These are phyloP conservation scores for Abramis brama DNA, from an alignment of 2,113 vertebrate species.

Conservation along the genomic window DNA sequence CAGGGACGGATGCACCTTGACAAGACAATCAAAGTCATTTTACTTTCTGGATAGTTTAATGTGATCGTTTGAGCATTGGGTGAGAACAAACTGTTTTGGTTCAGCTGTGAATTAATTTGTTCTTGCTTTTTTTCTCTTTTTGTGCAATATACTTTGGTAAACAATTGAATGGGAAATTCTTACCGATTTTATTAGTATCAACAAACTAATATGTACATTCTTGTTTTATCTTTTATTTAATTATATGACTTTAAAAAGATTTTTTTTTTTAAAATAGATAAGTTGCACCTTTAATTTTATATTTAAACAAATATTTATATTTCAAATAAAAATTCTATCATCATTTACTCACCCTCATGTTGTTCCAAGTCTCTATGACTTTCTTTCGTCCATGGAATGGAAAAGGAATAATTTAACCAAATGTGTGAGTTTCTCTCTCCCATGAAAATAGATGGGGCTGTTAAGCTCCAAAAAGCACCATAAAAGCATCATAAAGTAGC, in stretches of 20 bases:
- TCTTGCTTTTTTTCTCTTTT: neutral
- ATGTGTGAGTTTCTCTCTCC: neutral
- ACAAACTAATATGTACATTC: neutral
- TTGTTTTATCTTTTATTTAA: neutral
- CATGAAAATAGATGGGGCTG: neutral
- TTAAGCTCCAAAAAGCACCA: neutral
- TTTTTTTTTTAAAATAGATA: no score
- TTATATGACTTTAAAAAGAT: no score
- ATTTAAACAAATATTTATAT: no score
- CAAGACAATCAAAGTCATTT: slow-evolving; percentile 12
- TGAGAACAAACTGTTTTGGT: slow-evolving; percentile 9
- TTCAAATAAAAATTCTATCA: neutral
- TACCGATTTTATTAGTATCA: neutral
- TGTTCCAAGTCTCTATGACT: neutral
- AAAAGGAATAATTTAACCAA: neutral
- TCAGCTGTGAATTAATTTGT: neutral
- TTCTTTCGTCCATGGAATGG: neutral
- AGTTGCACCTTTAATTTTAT: no score
- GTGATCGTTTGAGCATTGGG: neutral
- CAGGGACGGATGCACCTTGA: neutral
- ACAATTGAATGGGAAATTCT: neutral
- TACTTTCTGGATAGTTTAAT: neutral
- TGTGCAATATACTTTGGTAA: neutral
- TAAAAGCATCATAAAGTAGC: neutral
- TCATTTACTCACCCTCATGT: neutral